Base-by-base conservation (phyloP, 2,797 vertebrate genomes). In the Prunella strophiata region DNA sequence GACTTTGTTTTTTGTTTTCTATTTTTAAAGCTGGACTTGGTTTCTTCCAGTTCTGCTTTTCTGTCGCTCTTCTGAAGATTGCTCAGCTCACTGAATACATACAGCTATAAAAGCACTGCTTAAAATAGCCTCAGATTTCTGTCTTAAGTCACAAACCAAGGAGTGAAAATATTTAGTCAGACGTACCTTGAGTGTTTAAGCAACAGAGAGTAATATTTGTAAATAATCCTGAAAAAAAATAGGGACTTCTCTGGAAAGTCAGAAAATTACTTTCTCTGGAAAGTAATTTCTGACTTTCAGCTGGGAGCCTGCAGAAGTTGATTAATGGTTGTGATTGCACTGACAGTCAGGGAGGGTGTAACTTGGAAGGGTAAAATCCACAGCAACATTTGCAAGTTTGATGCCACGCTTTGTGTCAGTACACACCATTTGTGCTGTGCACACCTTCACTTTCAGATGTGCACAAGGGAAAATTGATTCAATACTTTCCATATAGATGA, bases 1-100 rank as follows among this genome's bases (percentile, higher is more conserved):
- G 43, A 88, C 91, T 93, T 94, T 86, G 88, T 16, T 86, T 94
- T 92, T 84, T 70, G 45, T 63, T 93, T 89, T 68, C 83, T 61
- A 34, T 90, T 96, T 94, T 90, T 93, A 79, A 95, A 86, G 51
- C 47, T 70, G 45, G 59, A 34, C 52, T 94, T 84, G 59, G 71
- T 91, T 91, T 73, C 38, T 85, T 88, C 83, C 67, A 82, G 48
- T 86, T 81, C 67, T 84, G 50, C 22, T 22, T 92, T 91, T 84
- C 72, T 21, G 10, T 76, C 0, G 0, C 55, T 91, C 50, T 71
- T 94, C 80, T 94, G 77, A 95, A 88, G 83, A 47, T 58, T 54
- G n/a, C 67, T 88, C n/a, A 54, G 70, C 54, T 78, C 1, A 0
- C 65, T 42, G 61, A 87, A 80, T 61, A 15, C 43, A 30, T 65